phyloP scores from a whole-genome alignment of 2,797 vertebrate species.

The Gymnopithys bicolor region DNA sequence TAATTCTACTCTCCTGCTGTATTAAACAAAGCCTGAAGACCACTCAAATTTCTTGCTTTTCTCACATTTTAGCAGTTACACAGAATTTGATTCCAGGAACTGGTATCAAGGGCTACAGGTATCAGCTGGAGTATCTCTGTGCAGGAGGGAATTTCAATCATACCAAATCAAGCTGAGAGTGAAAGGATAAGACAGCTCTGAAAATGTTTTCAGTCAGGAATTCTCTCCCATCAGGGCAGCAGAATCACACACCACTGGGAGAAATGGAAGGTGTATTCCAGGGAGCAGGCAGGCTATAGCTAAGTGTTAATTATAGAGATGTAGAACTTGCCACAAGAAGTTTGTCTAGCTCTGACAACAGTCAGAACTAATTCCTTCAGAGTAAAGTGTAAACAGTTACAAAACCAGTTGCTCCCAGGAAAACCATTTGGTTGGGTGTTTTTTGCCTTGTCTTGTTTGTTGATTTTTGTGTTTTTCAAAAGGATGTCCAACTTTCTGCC shows the following conservation, averaged over 20 bases:
- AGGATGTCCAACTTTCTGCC: not conserved
- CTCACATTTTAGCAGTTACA: not conserved
- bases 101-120: not conserved
- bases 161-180: not conserved
- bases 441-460: not conserved
- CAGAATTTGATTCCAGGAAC: not conserved
- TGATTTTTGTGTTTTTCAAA: not conserved
- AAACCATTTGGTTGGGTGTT: not conserved
- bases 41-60: not conserved
- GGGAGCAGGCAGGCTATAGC: not conserved
- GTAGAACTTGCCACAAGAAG: not conserved
- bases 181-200: not conserved
- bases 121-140: not conserved
- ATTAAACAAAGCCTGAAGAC: not conserved
- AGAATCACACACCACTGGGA: not conserved
- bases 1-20: not conserved
- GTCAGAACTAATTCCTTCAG: not conserved
- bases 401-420: not conserved
- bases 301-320: not conserved
- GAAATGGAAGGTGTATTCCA: not conserved
- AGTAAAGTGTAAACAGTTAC: not conserved
- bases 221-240: not conserved
- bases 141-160: not conserved
- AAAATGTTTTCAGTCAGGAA: not conserved
- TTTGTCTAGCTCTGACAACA: not conserved